Conservation (phyloP, 2,113 vertebrate genomes). For the Nothocercus julius region DNA sequence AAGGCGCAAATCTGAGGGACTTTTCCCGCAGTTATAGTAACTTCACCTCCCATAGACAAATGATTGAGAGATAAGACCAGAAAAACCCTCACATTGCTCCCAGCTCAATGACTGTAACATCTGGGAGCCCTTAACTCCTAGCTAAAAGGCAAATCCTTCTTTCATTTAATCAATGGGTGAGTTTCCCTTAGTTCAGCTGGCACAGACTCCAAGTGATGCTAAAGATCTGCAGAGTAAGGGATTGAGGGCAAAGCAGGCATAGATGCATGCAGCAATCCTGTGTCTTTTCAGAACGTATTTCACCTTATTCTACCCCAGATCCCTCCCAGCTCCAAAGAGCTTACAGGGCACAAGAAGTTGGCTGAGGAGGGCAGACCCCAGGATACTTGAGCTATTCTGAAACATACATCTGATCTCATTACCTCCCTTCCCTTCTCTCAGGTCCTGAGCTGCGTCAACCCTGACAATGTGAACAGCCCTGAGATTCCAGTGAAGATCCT, state of each 20-base stretch:
- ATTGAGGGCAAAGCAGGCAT: background rate
- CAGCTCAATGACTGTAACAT: background rate
- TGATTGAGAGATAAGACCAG: background rate
- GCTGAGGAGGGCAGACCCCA: background rate
- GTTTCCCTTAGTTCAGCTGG: background rate
- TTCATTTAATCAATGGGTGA: background rate
- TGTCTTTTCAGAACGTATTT: background rate
- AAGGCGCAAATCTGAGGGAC: background rate
- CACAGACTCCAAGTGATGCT: background rate
- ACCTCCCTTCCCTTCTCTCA: constrained; percentile 43
- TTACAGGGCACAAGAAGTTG: background rate
- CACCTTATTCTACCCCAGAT: background rate
- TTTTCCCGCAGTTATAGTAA: background rate
- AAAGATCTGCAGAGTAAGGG: no score
- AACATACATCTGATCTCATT: background rate
- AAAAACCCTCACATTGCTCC: background rate
- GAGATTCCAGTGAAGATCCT: constrained; percentile 96
- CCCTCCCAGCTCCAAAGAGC: background rate
- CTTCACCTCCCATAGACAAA: background rate
- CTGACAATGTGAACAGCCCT: constrained; percentile 92
- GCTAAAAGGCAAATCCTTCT: background rate
- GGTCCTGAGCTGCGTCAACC: constrained; percentile 97
- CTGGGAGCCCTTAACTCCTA: background rate
- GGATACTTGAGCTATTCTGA: background rate
- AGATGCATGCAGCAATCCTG: background rate